These are phyloP conservation scores for Fragum whitleyi DNA, from an alignment of 2,888 invertebrate species.

Conservation along the genomic window DNA sequence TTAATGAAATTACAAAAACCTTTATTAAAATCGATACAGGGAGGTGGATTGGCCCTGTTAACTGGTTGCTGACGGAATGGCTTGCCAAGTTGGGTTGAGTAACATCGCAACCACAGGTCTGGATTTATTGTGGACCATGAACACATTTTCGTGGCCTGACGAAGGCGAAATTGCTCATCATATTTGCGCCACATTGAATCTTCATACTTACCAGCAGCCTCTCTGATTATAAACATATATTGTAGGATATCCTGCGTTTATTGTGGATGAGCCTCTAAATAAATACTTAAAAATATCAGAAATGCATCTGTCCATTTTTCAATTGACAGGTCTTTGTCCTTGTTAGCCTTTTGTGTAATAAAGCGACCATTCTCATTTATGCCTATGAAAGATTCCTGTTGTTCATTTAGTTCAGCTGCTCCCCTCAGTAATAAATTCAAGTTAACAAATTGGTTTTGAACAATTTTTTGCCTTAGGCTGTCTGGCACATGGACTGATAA, in stretches of 20 bases:
- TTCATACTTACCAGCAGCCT: slow-evolving; percentile 26
- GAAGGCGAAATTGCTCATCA: slow-evolving; percentile 48
- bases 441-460: slow-evolving; percentile 11
- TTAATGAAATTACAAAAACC: slow-evolving; percentile 29
- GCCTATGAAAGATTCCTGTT: background rate
- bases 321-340: slow-evolving; percentile 30
- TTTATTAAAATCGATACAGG: slow-evolving; percentile 40
- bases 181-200: slow-evolving; percentile 37
- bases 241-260: slow-evolving; percentile 35
- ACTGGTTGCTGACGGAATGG: background rate
- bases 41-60: background rate
- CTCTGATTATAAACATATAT: slow-evolving; percentile 44
- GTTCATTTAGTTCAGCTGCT: background rate
- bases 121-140: slow-evolving; percentile 37
- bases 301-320: slow-evolving; percentile 53
- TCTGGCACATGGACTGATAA: background rate
- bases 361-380: background rate
- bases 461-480: background rate
- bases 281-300: slow-evolving; percentile 28
- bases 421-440: slow-evolving; percentile 10
- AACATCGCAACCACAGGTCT: slow-evolving; percentile 42
- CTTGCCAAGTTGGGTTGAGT: background rate
- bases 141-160: slow-evolving; percentile 25
- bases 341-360: background rate
- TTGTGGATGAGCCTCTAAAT: slow-evolving; percentile 11